Conservation (phyloP, 1,140 invertebrate genomes). For the Arctopsyche grandis region DNA sequence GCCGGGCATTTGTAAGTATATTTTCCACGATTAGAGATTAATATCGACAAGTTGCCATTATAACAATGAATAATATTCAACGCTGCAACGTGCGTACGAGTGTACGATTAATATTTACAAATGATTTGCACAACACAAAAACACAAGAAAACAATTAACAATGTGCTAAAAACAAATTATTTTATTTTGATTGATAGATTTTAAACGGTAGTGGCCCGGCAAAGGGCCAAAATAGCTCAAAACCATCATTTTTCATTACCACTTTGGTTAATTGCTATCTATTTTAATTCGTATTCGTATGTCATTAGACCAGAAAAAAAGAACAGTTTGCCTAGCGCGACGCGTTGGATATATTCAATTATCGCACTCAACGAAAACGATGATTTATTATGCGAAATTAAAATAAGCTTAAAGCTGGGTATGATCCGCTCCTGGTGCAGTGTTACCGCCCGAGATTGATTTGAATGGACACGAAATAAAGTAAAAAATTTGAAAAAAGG, state of each 20-base stretch:
- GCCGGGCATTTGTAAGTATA: not conserved
- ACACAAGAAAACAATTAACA: too few species aligned
- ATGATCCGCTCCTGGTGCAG: too few species aligned
- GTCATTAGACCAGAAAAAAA: not conserved
- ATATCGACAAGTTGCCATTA: not conserved
- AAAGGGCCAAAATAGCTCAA: not conserved
- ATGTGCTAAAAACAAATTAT: not conserved
- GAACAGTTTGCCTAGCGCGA: not conserved
- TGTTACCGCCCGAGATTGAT: too few species aligned
- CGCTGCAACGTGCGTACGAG: not conserved
- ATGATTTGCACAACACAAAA: not conserved
- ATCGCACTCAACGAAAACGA: not conserved
- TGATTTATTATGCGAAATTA: not conserved
- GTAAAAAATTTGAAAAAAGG: not conserved
- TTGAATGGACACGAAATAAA: not conserved
- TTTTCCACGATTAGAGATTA: constrained; percentile 18
- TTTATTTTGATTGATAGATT: not conserved
- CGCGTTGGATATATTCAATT: not conserved
- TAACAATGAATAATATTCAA: constrained; percentile 16
- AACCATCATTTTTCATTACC: constrained; percentile 10
- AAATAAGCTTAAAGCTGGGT: too few species aligned
- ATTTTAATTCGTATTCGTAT: constrained; percentile 7
- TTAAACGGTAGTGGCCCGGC: not conserved
- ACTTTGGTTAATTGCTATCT: constrained; percentile 24
- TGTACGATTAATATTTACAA: constrained; percentile 3